These are phyloP conservation scores for Liasis olivaceus DNA, from an alignment of 2,797 vertebrate genomes.

Conservation along the genomic window DNA sequence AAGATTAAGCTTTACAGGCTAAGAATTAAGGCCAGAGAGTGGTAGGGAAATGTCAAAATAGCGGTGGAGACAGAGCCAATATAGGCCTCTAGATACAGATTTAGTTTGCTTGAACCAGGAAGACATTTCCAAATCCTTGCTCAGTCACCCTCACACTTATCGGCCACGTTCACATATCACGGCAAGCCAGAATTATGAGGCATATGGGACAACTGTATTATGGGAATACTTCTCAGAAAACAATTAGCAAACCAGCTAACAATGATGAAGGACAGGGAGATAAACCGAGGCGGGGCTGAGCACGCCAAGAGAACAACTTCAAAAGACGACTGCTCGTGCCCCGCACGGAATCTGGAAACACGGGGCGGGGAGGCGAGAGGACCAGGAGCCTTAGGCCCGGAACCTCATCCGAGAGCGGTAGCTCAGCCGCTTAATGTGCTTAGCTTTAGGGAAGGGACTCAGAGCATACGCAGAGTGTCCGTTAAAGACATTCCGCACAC, in stretches of 20 bases:
- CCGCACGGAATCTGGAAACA: not conserved
- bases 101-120: not conserved
- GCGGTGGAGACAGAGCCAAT: not conserved
- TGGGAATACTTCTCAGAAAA: not conserved
- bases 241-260: not conserved
- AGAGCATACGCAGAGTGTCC: slow-evolving; percentile 6
- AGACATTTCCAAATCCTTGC: not conserved
- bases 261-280: not conserved
- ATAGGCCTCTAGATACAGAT: not conserved
- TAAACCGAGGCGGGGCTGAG: too few species aligned
- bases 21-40: not conserved
- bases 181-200: not conserved
- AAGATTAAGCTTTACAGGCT: not conserved
- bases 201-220: not conserved
- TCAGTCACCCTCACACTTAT: not conserved
- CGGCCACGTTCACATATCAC: not conserved
- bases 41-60: not conserved
- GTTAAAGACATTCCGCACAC: not conserved
- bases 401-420: not conserved
- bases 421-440: too few species aligned
- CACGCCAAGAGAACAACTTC: not conserved
- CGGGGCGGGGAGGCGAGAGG: too few species aligned
- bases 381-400: not conserved
- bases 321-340: too few species aligned
- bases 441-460: not conserved